Evolutionary conservation across 1,140 invertebrate genomes (phyloP), one percentile per base, ranked within the genome.

Genomic region (Drosophila sechellia): DNA sequence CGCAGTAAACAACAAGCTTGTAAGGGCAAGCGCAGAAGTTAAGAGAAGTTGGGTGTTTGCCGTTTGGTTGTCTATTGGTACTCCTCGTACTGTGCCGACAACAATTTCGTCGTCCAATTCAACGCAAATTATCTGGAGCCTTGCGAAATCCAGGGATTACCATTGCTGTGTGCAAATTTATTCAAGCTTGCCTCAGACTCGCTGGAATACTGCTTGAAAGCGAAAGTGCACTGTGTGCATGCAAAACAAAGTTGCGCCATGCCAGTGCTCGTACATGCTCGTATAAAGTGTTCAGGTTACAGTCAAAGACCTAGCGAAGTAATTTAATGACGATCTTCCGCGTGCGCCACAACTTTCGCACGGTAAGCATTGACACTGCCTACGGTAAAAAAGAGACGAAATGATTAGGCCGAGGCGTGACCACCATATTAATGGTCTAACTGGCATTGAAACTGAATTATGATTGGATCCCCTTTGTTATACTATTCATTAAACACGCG

Each of bases 311-410:
- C 64, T 48, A 55, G 66, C 66, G 55, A 37, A 61, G 63, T 79
- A 72, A 87, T 87, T 81, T 79, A 79, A 83, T 77, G 63, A 76
- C 56, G 59, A 56, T 77, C 75, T 87, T 86, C 83, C 83, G 83
- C 73, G 42, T 85, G 55, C 35, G 17, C 49, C 64, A 52, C 55
- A 43, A 59, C 42, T 78, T 86, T 85, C 77, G 37, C 81, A 80
- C 80, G 66, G 53, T 61, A 75, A 56, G 49, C 80, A 71, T 80
- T 84, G 68, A 77, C 66, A 57, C 45, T 25, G 54, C 53, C 55
- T 31, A 35, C 15, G 22, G 39, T 55, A 39, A 13, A 31, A 31
- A 8, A 6, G 45, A n/a, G 43, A 15, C 39, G 37, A 3, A 22
- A 40, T 20, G 50, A 22, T 48, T 17, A 20, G 15, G 15, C 11